Conservation (phyloP, 2,797 vertebrate species). For the Hydrophis major region DNA sequence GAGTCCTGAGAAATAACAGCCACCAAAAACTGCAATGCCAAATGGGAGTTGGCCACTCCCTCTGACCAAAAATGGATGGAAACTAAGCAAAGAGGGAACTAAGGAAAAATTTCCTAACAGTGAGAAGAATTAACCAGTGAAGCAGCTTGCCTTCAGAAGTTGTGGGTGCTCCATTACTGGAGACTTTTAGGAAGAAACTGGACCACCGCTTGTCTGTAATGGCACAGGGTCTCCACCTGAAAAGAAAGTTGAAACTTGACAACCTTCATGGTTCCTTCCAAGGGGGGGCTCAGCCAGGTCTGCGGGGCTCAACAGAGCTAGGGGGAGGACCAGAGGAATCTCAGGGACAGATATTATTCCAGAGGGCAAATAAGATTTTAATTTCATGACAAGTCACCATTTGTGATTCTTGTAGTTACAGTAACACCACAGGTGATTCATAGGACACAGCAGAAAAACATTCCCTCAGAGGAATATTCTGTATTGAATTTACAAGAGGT, state of each 20-base stretch:
- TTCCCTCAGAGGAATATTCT: neutral
- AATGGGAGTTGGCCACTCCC: neutral
- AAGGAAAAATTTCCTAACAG: neutral
- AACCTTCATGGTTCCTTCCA: neutral
- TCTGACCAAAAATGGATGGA: neutral
- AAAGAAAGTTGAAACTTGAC: no score
- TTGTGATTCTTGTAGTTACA: neutral
- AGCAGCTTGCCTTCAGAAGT: neutral
- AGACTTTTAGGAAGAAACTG: neutral
- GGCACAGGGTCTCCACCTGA: neutral
- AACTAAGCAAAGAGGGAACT: neutral
- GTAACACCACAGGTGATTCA: neutral
- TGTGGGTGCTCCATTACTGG: neutral
- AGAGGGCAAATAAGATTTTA: neutral
- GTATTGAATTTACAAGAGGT: neutral
- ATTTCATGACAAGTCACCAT: neutral
- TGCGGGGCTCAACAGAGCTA: neutral
- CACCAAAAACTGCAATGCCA: neutral
- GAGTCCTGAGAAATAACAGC: neutral
- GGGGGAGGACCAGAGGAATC: neutral
- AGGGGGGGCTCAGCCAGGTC: neutral
- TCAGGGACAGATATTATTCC: neutral
- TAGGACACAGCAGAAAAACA: neutral
- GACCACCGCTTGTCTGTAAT: neutral
- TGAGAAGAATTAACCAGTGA: neutral